Conservation (phyloP, 2,888 invertebrate genomes). For the Octonoba sinensis region DNA sequence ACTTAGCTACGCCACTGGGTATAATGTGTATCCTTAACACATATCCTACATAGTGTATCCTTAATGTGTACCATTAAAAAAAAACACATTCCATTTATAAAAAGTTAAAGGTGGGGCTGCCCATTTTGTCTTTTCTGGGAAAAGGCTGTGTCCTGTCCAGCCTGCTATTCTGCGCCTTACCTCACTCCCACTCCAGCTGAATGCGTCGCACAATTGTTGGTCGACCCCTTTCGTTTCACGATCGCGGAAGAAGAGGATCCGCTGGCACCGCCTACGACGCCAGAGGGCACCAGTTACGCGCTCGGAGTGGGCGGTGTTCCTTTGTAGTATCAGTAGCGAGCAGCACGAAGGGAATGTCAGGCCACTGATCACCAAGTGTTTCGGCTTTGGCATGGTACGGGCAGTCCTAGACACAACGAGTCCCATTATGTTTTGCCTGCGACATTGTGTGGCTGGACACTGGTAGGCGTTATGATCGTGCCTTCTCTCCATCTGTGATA, state of each 20-base stretch:
- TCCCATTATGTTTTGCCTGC: not conserved
- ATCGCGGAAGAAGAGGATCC: constrained; percentile 58
- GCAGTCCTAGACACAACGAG: too few relatives aligned
- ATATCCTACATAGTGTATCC: too few relatives aligned
- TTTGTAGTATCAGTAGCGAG: constrained; percentile 46
- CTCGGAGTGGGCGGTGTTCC: constrained; percentile 58
- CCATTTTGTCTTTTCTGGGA: too few relatives aligned
- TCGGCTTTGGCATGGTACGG: constrained; percentile 1
- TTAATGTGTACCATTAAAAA: too few relatives aligned
- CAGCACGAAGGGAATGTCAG: not conserved
- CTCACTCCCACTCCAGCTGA: too few relatives aligned
- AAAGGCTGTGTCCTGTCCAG: too few relatives aligned
- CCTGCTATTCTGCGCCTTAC: too few relatives aligned
- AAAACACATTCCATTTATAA: too few relatives aligned
- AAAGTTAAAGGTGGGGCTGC: too few relatives aligned
- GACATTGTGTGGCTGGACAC: not conserved
- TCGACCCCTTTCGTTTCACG: constrained; percentile 4
- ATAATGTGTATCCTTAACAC: too few relatives aligned
- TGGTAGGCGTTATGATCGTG: constrained; percentile 5
- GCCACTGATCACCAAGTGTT: not conserved
- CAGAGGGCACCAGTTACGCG: constrained; percentile 57
- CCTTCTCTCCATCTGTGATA: constrained; percentile 48
- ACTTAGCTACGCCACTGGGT: too few relatives aligned
- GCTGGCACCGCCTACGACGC: constrained; percentile 61
- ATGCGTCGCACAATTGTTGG: too few relatives aligned